Evolutionary conservation across 2,113 vertebrate genomes (phyloP).

Genomic region (Notothenia coriiceps): DNA sequence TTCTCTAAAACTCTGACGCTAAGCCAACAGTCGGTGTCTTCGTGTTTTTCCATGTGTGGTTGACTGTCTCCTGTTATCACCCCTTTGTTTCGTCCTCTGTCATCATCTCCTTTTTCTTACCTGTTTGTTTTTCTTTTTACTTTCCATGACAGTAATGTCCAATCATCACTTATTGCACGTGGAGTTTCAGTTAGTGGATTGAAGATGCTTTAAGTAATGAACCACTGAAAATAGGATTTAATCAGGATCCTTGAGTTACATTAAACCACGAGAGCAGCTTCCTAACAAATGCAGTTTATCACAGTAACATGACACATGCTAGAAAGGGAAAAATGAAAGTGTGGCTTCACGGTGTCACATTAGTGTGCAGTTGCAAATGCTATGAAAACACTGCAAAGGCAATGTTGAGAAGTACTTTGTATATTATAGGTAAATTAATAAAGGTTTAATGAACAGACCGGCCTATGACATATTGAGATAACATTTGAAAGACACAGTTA

Average conservation of each 20-base stretch:
- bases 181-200: background rate
- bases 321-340: constrained; percentile 3
- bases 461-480: background rate
- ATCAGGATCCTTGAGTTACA: too few relatives aligned
- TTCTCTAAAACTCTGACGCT: too few relatives aligned
- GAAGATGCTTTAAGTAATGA: background rate
- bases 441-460: background rate
- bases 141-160: too few relatives aligned
- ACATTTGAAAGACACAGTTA: constrained; percentile 2
- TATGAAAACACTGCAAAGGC: background rate
- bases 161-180: constrained; percentile 2
- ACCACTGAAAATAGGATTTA: background rate
- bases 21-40: too few relatives aligned
- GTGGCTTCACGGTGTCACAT: background rate
- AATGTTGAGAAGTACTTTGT: background rate
- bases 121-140: too few relatives aligned
- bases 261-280: background rate
- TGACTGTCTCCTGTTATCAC: too few relatives aligned
- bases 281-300: background rate
- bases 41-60: too few relatives aligned
- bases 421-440: background rate
- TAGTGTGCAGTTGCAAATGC: background rate
- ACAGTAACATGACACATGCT: constrained; percentile 11
- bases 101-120: too few relatives aligned
- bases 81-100: too few relatives aligned